Base-by-base conservation (phyloP, 1,140 invertebrate genomes). In the Tetraneura akinire region DNA sequence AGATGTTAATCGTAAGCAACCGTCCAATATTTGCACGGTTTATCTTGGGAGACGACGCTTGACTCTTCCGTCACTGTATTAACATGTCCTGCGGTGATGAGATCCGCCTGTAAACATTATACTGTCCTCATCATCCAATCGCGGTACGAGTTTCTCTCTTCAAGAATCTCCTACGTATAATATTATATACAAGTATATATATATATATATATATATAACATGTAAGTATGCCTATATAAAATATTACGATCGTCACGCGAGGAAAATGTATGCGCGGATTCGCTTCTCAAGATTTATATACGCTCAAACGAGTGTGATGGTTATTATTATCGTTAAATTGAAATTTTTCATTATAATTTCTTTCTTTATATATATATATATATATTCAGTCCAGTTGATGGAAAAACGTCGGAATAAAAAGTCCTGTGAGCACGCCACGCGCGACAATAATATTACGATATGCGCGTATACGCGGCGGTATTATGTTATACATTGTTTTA, bases 1-100 rank as follows among this genome's bases (percentile, higher is more conserved):
- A 78, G 74, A 78, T 78, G 74, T 78, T 78, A 78, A 78, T 78
- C 74, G 51, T 57, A 60, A 78, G 55, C 37, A 42, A 51, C 53
- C 68, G 68, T 71, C 45, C 45, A 29, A 49, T 71, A 45, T 71
- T 71, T 71, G 10, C 68, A 29, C 32, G 6, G 74, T 60, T 78
- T 78, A 78, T 78, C 74, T 78, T 78, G 55, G 53, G 37, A 76
- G 74, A 57, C 53, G n/a, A 23, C 55, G 74, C 32, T 62, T 47
- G 74, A 62, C 55, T 74, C 29, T n/a, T 10, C 51, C 32, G 71
- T 51, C 57, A 37, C 8, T 8, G 32, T 37, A n/a, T n/a, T 37
- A 4, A 37, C 8, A 37, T 37, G 21, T 53, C 49, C 71, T n/a
- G n/a, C n/a, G 2, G 13, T 74, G 71, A 74, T 57, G 71, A 57